Evolutionary conservation across 2,797 vertebrate genomes (phyloP).

Genomic region (Anas flavirostris): DNA sequence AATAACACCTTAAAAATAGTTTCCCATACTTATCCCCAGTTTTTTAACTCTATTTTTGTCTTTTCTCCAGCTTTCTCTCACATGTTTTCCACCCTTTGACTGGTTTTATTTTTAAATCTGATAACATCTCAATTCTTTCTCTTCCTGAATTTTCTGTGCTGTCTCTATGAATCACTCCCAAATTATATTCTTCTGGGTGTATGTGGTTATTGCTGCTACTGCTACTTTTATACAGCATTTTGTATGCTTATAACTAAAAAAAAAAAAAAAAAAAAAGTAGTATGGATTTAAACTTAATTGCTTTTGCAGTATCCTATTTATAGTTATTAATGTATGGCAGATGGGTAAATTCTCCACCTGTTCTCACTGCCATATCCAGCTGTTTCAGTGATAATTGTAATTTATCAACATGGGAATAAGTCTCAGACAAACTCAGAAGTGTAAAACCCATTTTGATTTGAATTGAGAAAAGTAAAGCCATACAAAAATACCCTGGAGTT

Average conservation of each 20-base stretch:
- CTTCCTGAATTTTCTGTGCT: background rate
- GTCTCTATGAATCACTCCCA: background rate
- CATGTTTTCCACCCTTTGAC: background rate
- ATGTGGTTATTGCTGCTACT: background rate
- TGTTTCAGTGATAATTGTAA: conserved; percentile 51
- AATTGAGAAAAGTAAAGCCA: background rate
- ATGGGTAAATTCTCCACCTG: conserved; percentile 46
- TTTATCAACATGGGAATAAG: conserved; percentile 22
- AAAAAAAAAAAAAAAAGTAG: background rate
- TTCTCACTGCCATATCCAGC: conserved; percentile 43
- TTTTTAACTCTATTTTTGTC: conserved; percentile 25
- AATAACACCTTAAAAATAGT: conserved; percentile 38
- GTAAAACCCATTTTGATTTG: background rate
- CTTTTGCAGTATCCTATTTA: background rate
- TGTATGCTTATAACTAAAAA: background rate
- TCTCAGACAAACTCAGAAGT: background rate
- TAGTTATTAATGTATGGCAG: conserved; percentile 36
- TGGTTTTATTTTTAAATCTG: background rate
- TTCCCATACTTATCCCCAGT: background rate
- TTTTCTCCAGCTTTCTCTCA: background rate
- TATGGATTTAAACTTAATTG: background rate
- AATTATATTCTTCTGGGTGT: background rate
- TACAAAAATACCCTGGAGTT: background rate
- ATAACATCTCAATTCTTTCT: background rate
- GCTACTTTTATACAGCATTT: background rate